Base-by-base conservation (phyloP, 1,140 invertebrate species). In the Antheraea pernyi region DNA sequence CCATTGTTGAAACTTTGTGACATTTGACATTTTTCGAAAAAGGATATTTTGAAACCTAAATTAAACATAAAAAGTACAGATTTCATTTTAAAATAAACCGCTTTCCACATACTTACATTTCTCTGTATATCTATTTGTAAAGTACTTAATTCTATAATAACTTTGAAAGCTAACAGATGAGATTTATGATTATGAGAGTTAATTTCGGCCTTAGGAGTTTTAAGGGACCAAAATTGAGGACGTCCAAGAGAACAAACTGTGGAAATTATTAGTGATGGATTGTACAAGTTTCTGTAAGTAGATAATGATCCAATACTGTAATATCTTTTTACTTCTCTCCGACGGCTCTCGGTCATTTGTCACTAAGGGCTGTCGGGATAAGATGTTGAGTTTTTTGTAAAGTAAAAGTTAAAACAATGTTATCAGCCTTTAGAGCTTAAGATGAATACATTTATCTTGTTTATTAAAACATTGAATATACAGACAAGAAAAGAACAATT, bases 191-290 rank as follows among this genome's bases (percentile, higher is more conserved):
- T 30, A 30, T 30, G 22, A 4, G 22, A 30, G 22, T 42, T 74
- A 76, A 81, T 80, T 76, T 71, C 60, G 61, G 39, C 7, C 2
- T 42, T 10, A 42, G 4, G 22, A 42, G 11, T 42, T 42, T 42
- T 7, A 8, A 7, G 16, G 46, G 16, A 13, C 16, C 11, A 16
- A 53, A 53, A 53, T 13, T 13, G 46, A 53, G 8, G 16, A 53
- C 46, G 46, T 30, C 16, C 13, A 72, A n/a, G 60, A 61, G 76
- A 76, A 84, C 78, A 30, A 30, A 30, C 22, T 30, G 22, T 76
- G 78, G 71, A 78, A 86, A 86, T 86, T 86, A 86, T 78, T 75
- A 69, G 78, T 86, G 84, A 86, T 86, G 82, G 81, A 86, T 86
- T 76, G 84, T 84, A 77, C 76, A 84, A 86, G 74, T 86, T 86